Evolutionary conservation across 2,888 invertebrate genomes (phyloP).

Genomic region (Chloroclysta siterata): DNA sequence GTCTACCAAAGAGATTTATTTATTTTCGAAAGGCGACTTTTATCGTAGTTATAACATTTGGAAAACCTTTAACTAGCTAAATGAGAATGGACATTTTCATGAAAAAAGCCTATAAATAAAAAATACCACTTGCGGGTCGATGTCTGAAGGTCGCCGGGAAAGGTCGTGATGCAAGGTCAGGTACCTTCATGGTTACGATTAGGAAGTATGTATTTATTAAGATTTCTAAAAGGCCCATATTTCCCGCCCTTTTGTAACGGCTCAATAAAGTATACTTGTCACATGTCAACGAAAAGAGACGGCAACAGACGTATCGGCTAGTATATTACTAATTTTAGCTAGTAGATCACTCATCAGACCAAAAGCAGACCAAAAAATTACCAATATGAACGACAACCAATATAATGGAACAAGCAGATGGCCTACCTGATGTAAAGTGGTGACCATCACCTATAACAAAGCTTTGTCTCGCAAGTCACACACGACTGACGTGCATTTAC

Average conservation of each 20-base stretch:
- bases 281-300: no score
- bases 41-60: slow-evolving; percentile 19
- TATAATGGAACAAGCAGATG: no score
- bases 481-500: no score
- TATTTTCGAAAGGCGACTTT: neutral
- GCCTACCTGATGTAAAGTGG: no score
- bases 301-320: no score
- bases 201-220: slow-evolving; percentile 14
- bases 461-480: no score
- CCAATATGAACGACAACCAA: no score
- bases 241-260: neutral
- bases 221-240: slow-evolving; percentile 12
- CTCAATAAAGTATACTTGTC: no score
- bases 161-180: slow-evolving; percentile 31
- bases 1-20: neutral
- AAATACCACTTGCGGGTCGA: slow-evolving; percentile 18
- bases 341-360: no score
- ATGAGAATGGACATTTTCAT: slow-evolving; percentile 22
- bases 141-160: slow-evolving; percentile 21
- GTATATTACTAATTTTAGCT: no score
- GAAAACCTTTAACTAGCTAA: slow-evolving; percentile 23
- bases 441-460: no score
- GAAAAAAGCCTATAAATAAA: slow-evolving; percentile 31
- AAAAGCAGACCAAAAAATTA: no score
- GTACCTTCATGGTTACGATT: neutral